Conservation (phyloP, 2,113 vertebrate species). For the Phocoena phocoena region DNA sequence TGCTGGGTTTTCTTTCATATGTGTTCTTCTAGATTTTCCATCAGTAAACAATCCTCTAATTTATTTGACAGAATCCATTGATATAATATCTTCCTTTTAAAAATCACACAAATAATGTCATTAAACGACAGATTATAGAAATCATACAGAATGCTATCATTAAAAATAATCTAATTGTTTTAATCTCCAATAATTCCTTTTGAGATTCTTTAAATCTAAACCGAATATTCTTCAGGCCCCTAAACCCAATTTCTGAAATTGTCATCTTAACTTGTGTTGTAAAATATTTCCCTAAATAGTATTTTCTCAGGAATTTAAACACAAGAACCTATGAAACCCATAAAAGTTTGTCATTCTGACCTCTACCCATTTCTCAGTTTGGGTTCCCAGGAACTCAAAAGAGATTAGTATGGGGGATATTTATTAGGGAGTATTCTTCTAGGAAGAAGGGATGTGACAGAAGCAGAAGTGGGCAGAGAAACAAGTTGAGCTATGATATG, state of each 20-base stretch:
- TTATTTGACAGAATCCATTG: not conserved
- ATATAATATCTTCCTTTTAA: not conserved
- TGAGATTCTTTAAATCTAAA: not conserved
- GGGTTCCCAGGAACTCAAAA: not conserved
- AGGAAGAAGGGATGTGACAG: not conserved
- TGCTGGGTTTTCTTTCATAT: not conserved
- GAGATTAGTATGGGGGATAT: not conserved
- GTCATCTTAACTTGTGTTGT: not conserved
- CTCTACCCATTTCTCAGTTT: not conserved
- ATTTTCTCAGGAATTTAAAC: constrained; percentile 8
- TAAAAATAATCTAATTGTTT: not conserved
- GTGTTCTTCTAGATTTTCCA: not conserved
- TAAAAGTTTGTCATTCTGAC: not conserved
- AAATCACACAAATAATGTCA: not conserved
- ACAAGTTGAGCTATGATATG: not conserved
- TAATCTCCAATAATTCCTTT: not conserved
- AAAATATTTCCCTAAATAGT: constrained; percentile 11
- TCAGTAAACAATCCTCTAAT: not conserved
- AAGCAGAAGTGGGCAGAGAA: not conserved
- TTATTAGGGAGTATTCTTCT: not conserved
- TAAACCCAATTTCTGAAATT: not conserved
- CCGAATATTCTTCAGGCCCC: not conserved
- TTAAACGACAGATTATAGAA: not conserved
- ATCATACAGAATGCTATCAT: not conserved
- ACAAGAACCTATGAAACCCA: not conserved